Base-by-base conservation (phyloP, 2,888 invertebrate species). In the Barypeithes pellucidus region DNA sequence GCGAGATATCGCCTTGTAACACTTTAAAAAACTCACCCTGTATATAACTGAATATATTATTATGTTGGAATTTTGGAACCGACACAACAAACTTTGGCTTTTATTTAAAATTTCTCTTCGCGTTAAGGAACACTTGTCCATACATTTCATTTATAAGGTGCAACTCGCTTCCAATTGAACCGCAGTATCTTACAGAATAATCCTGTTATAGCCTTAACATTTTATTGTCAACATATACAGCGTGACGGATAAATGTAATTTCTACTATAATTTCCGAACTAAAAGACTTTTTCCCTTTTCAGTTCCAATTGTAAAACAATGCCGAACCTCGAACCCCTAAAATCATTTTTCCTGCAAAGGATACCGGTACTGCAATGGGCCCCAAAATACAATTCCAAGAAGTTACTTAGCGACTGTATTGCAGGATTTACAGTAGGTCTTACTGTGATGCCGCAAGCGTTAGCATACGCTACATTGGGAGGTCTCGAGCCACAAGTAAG, bases 391-490 rank as follows among this genome's bases (percentile, higher is more conserved):
- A 91, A 91, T 80, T 88, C 91, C 0, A 91, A 93, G 75, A 92
- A 94, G 84, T 90, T 94, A 0, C 84, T 96, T 65, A 92, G 94
- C 74, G 98, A 98, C 87, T 82, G 94, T 59, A 95, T 98, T 80
- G 97, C 97, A 16, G 97, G 97, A 0, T 88, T 97, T 72, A 97
- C 97, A 1, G 97, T 98, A 0, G 97, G 96, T 0, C 89, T 98
- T 22, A 97, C 96, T 0, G 95, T 97, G 47, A 93, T 98, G 88
- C 97, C 97, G 0, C 97, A 97, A 84, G 95, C 95, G 9, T 86
- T 98, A 78, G 98, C 97, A 0, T 97, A 97, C 84, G 96, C 97
- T 5, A 93, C 94, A 12, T 87, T 98, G 70, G 97, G 95, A 24
- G 95, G 95, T 54, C 87, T 98, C 65, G 92, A 93, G 83, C 95